phyloP scores from a whole-genome alignment of 30 jellyfish, hydroid and myxozoan species.

The Aurelia aurita region DNA sequence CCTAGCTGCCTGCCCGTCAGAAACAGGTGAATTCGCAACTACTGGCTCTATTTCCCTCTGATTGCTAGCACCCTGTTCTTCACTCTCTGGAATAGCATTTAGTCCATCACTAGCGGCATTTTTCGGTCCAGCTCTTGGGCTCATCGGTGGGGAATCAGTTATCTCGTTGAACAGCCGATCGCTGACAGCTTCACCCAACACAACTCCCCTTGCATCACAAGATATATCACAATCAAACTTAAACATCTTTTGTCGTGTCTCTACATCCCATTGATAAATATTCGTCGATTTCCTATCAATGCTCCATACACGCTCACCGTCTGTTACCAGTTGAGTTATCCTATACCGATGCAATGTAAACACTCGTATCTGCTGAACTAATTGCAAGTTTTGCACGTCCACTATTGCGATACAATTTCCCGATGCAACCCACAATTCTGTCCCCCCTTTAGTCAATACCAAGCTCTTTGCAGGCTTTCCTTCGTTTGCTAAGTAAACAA shows the following conservation, averaged over 20 bases:
- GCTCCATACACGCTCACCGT: constrained; percentile 77
- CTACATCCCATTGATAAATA: constrained; percentile 89
- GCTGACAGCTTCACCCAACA: constrained; percentile 37
- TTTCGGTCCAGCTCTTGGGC: background rate
- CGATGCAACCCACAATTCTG: constrained; percentile 92
- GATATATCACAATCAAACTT: constrained; percentile 71
- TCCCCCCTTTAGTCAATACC: constrained; percentile 61
- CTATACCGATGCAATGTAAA: constrained; percentile 56
- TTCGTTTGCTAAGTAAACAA: constrained; percentile 74
- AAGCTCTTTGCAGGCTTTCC: constrained; percentile 86
- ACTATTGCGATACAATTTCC: constrained; percentile 85
- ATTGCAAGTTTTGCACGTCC: constrained; percentile 35
- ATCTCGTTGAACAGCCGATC: constrained; percentile 31
- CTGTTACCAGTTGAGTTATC: constrained; percentile 67
- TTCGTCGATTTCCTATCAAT: constrained; percentile 65
- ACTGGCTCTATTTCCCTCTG: background rate
- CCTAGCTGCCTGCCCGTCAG: background rate
- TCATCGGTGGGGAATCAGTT: constrained; percentile 43
- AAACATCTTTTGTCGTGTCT: constrained; percentile 38
- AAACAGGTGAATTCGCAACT: background rate
- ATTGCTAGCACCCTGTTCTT: too few relatives aligned
- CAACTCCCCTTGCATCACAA: constrained; percentile 19
- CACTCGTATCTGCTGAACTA: constrained; percentile 60
- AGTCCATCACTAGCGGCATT: too few relatives aligned
- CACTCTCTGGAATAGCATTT: too few relatives aligned